A percentile compares a stretch with the other conserved stretches of the same genome.
These are phyloP conservation scores for Porites divaricata DNA, from an alignment of 92 coral and sea anemone species.

Conservation along the genomic window DNA sequence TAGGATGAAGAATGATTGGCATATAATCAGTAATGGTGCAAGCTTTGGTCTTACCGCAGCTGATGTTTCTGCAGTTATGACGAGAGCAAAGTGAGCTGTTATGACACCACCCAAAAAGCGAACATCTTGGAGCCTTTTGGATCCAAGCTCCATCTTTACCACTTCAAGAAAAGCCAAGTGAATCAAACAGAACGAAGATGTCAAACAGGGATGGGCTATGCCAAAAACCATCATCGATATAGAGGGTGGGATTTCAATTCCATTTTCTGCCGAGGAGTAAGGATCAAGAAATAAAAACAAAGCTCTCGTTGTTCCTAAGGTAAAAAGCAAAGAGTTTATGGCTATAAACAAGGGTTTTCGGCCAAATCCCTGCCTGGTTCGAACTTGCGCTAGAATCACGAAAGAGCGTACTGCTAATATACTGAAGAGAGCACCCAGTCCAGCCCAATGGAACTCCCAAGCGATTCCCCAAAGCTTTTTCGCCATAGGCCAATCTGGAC, in stretches of 20 bases:
- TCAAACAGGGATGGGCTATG: conserved; percentile 74
- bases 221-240: conserved; percentile 50
- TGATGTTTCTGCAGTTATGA: conserved; percentile 47
- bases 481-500: conserved; percentile 86
- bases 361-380: conserved; percentile 34
- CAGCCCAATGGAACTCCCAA: conserved; percentile 88
- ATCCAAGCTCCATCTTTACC: conserved; percentile 57
- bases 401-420: conserved; percentile 68
- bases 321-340: conserved; percentile 59
- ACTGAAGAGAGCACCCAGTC: conserved; percentile 70
- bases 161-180: conserved; percentile 79
- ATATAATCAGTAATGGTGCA: conserved; percentile 53
- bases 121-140: conserved; percentile 55
- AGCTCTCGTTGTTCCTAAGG: conserved; percentile 67
- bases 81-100: conserved; percentile 60
- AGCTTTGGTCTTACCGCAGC: conserved; percentile 40
- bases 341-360: conserved; percentile 53
- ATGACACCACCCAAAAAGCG: conserved; percentile 63
- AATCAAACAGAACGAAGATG: conserved; percentile 77
- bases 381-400: conserved; percentile 49
- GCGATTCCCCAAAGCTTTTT: conserved; percentile 75
- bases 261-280: conserved; percentile 65
- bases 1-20: conserved; percentile 72
- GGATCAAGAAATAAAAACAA: conserved; percentile 68
- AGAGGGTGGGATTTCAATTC: conserved; percentile 45